Conservation (phyloP, 2,888 invertebrate species). For the Parapristionchus giblindavisi region DNA sequence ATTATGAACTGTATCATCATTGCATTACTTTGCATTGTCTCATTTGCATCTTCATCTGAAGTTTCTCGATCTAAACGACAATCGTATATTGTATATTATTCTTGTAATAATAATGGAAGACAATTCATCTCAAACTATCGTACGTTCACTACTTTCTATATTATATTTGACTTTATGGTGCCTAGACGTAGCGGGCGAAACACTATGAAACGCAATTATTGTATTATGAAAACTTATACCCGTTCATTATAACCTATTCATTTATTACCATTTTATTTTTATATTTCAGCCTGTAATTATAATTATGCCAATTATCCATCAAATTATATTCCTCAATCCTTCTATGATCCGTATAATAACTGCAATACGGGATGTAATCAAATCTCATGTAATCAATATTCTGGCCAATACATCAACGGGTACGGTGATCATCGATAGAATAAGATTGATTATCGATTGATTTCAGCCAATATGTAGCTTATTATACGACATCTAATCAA, state of each 20-base stretch:
- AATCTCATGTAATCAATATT: slow-evolving; percentile 54
- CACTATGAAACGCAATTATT: too few species aligned
- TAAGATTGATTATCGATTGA: too few species aligned
- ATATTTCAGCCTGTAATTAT: slow-evolving; percentile 27
- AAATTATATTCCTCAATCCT: slow-evolving; percentile 43
- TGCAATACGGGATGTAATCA: slow-evolving; percentile 53
- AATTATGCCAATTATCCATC: slow-evolving; percentile 9
- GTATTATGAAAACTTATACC: too few species aligned
- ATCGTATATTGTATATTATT: slow-evolving; percentile 45
- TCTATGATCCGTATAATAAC: slow-evolving; percentile 50
- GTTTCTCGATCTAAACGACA: slow-evolving; percentile 51
- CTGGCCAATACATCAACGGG: slow-evolving; percentile 52
- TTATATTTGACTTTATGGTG: not conserved
- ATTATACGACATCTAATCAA: slow-evolving; percentile 46
- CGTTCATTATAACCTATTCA: too few species aligned
- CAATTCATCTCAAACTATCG: slow-evolving; percentile 48
- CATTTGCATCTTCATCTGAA: too few species aligned
- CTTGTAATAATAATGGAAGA: slow-evolving; percentile 51
- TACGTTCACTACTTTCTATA: slow-evolving; percentile 35
- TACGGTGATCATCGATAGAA: too few species aligned
- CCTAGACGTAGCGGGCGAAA: too few species aligned
- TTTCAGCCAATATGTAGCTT: slow-evolving; percentile 55
- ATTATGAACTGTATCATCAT: too few species aligned
- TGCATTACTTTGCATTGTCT: too few species aligned
- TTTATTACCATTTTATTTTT: too few species aligned